These are phyloP conservation scores for Pangasius macronema DNA, from an alignment of 2,797 vertebrate genomes.

Conservation along the genomic window DNA sequence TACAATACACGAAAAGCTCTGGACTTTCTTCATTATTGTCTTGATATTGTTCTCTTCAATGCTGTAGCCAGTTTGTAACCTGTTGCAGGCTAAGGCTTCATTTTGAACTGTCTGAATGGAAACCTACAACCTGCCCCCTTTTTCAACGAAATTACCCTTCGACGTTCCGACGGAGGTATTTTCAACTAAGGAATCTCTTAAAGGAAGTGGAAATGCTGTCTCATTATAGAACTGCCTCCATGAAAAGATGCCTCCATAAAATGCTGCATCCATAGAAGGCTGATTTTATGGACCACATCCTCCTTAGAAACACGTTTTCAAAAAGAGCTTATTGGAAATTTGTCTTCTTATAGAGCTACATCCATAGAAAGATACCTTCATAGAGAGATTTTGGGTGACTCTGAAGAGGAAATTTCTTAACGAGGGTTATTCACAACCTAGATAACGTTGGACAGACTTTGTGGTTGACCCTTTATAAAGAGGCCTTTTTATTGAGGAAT, in stretches of 20 bases:
- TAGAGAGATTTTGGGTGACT: no score
- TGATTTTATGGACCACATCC: not conserved
- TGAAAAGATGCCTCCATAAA: not conserved
- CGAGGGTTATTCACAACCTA: no score
- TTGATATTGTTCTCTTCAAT: not conserved
- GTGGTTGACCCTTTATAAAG: not conserved
- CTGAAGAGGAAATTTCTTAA: no score
- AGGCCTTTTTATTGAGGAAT: not conserved
- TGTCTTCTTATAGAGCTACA: not conserved
- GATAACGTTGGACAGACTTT: no score
- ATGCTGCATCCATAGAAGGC: not conserved
- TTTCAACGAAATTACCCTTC: no score
- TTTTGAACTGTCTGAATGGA: not conserved
- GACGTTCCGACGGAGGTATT: no score
- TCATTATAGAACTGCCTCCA: conserved; percentile 1
- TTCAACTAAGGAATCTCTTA: no score
- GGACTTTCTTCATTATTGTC: not conserved
- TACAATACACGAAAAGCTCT: not conserved
- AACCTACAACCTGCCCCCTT: conserved; percentile 2
- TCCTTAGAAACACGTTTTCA: not conserved
- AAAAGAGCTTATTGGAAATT: not conserved
- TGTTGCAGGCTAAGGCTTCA: conserved; percentile 9
- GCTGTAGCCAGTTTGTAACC: not conserved
- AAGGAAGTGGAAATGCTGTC: no score
- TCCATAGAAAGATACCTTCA: not conserved